phyloP scores from a whole-genome alignment of 2,888 invertebrate genomes.

The Mamestra brassicae region DNA sequence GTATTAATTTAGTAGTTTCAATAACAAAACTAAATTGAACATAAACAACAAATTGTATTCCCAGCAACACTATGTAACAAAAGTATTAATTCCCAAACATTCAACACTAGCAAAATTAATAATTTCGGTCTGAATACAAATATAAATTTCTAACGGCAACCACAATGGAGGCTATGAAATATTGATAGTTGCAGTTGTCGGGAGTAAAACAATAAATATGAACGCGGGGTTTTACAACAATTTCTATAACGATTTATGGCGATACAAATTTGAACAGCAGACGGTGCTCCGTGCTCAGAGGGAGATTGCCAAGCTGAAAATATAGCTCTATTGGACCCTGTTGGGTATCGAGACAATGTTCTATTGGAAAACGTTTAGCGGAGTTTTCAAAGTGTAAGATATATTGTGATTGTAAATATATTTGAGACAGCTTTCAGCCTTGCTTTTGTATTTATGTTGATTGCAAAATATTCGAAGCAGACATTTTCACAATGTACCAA shows the following conservation, averaged over 20 bases:
- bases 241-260: constrained; percentile 82
- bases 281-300: constrained; percentile 61
- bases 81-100: constrained; percentile 30
- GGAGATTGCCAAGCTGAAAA: constrained; percentile 67
- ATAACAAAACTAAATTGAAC: constrained; percentile 10
- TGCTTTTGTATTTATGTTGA: constrained; percentile 12
- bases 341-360: constrained; percentile 29
- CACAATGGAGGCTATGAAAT: constrained; percentile 64
- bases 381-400: constrained; percentile 46
- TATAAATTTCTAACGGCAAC: constrained; percentile 59
- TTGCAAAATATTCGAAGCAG: not conserved
- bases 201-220: constrained; percentile 72
- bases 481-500: not conserved
- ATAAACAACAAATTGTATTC: constrained; percentile 9
- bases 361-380: constrained; percentile 54
- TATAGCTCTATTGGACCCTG: constrained; percentile 47
- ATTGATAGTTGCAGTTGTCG: constrained; percentile 64
- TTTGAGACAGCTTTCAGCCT: not conserved
- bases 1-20: constrained; percentile 1
- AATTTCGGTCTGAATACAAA: constrained; percentile 29
- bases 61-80: not conserved
- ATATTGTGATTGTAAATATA: constrained; percentile 39
- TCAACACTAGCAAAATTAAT: constrained; percentile 39
- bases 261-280: constrained; percentile 80
- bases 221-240: constrained; percentile 64